These are phyloP conservation scores for Forbesichthys agassizii DNA, from an alignment of 2,113 vertebrate genomes.

Conservation along the genomic window DNA sequence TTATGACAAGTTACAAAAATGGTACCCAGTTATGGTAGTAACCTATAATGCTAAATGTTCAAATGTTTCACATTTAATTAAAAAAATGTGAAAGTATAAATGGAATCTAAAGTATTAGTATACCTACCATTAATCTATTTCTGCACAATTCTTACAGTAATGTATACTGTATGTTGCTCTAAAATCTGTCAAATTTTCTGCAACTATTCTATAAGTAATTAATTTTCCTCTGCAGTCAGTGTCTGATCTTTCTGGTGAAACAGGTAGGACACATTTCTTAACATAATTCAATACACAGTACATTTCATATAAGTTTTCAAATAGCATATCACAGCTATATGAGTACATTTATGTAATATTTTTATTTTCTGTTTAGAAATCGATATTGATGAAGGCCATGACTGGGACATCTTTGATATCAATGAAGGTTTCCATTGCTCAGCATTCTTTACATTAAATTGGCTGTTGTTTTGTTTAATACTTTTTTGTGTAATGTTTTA, in stretches of 20 bases:
- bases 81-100: not conserved
- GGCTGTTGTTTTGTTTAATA: not conserved
- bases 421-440: constrained; percentile 79
- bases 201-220: not conserved
- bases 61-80: no score
- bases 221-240: constrained; percentile 26
- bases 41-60: no score
- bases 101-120: not conserved
- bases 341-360: not conserved
- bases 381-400: constrained; percentile 80
- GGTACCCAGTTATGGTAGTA: no score
- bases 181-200: not conserved
- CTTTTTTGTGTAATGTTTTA: not conserved
- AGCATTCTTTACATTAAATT: not conserved
- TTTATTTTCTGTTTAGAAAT: constrained; percentile 61
- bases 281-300: not conserved
- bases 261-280: constrained; percentile 34
- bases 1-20: not conserved
- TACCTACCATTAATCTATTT: not conserved
- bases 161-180: not conserved
- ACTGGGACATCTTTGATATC: constrained; percentile 85
- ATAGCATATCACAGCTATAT: not conserved
- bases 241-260: constrained; percentile 47
- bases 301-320: not conserved
- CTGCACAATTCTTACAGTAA: no score